Percentiles rank a stretch among this genome's conserved stretches.
Evolutionary conservation across 2,797 vertebrate genomes (phyloP).

Genomic region (Lagorchestes hirsutus): DNA sequence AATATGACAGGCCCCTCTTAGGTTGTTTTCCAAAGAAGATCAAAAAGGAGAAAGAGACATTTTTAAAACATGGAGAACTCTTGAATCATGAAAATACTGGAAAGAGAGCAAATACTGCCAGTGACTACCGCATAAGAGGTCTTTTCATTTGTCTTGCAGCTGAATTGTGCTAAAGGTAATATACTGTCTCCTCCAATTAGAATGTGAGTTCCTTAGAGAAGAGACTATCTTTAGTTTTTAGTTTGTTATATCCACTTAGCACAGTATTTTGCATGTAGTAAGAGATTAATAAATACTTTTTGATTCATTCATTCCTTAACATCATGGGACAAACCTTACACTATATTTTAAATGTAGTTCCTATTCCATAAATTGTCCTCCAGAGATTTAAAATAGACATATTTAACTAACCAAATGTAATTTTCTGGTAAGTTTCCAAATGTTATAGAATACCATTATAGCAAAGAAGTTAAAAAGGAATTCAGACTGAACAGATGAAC

Average conservation of each 20-base stretch:
- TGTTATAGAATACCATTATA: background rate
- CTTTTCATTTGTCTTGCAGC: background rate
- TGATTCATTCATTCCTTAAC: background rate
- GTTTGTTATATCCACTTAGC: background rate
- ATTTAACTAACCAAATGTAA: background rate
- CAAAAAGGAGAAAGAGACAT: background rate
- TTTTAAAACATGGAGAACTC: background rate
- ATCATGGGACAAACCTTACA: background rate
- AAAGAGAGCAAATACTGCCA: background rate
- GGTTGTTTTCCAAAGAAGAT: background rate
- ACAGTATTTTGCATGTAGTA: background rate
- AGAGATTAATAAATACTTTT: background rate
- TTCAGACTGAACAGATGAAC: background rate
- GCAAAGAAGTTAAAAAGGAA: background rate
- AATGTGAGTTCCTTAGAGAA: background rate
- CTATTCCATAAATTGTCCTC: background rate
- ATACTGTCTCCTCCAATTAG: background rate
- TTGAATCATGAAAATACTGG: background rate
- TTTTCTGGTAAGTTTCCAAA: background rate
- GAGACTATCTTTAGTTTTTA: background rate
- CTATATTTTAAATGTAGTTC: background rate
- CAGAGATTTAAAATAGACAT: background rate
- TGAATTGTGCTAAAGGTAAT: background rate
- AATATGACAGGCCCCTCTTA: background rate
- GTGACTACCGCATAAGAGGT: background rate